Evolutionary conservation across 2,797 vertebrate species (phyloP).

Genomic region (Erethizon dorsatum): DNA sequence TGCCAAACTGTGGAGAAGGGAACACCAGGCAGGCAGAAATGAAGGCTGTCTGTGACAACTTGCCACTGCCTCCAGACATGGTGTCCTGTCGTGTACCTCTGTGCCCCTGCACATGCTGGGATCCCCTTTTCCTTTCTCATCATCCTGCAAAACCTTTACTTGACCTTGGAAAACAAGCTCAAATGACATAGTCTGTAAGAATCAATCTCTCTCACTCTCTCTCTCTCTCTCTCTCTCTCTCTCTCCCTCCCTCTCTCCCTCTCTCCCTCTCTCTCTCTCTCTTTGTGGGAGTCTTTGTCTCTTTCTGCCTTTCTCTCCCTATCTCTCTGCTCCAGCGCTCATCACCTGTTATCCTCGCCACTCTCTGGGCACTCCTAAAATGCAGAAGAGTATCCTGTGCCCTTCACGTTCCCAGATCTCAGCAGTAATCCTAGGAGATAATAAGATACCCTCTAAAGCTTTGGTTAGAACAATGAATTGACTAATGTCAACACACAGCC

Average conservation of each 20-base stretch:
- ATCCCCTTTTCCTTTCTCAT: not conserved
- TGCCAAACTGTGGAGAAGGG: not conserved
- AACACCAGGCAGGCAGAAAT: not conserved
- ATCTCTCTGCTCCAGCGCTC: not conserved
- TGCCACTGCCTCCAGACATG: not conserved
- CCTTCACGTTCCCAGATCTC: not conserved
- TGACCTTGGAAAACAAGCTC: not conserved
- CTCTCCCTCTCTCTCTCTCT: accelerated
- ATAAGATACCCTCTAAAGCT: not conserved
- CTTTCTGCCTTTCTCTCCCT: not conserved
- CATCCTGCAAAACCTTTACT: not conserved
- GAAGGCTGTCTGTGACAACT: not conserved
- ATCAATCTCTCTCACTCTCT: not conserved
- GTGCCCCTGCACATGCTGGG: not conserved
- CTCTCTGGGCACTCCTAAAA: not conserved
- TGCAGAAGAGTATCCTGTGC: not conserved
- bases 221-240: accelerated
- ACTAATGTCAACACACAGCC: not conserved
- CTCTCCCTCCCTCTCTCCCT: accelerated
- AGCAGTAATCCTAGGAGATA: not conserved
- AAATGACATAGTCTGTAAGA: not conserved
- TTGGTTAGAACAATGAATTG: not conserved
- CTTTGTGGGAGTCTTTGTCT: not conserved
- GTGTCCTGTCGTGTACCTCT: accelerated
- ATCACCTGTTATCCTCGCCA: accelerated